Evolutionary conservation across 2,797 vertebrate species (phyloP).

Genomic region (Parambassis ranga): DNA sequence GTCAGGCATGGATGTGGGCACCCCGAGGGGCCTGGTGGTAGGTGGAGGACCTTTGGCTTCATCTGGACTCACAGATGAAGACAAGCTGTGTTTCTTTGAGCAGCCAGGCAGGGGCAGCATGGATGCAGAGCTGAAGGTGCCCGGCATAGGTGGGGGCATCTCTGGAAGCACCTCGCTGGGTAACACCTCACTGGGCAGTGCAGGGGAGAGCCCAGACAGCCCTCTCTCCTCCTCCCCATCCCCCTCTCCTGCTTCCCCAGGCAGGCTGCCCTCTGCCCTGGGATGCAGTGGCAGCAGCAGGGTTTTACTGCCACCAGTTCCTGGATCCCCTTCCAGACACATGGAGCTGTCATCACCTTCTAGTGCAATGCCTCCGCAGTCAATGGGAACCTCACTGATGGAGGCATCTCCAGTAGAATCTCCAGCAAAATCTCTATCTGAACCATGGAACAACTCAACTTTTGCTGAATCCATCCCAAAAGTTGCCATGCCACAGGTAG

Average conservation of each 20-base stretch:
- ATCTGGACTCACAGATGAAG: slow-evolving; percentile 88
- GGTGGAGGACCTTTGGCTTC: slow-evolving; percentile 57
- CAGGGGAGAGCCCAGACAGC: slow-evolving; percentile 80
- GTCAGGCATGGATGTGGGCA: slow-evolving; percentile 76
- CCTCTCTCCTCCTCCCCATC: slow-evolving; percentile 75
- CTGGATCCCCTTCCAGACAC: slow-evolving; percentile 60
- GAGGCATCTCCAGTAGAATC: slow-evolving; percentile 31
- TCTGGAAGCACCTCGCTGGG: slow-evolving; percentile 71
- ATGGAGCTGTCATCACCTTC: slow-evolving; percentile 28
- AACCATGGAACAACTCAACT: slow-evolving; percentile 71
- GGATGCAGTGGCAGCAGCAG: slow-evolving; percentile 68
- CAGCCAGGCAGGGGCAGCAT: slow-evolving; percentile 64
- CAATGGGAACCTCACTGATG: slow-evolving; percentile 25
- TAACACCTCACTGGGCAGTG: slow-evolving; percentile 73
- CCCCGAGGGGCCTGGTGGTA: slow-evolving; percentile 60
- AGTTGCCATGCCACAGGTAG: slow-evolving; percentile 65
- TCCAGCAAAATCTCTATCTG: slow-evolving; percentile 41
- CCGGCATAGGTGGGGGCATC: slow-evolving; percentile 67
- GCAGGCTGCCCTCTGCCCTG: slow-evolving; percentile 50
- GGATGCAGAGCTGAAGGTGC: slow-evolving; percentile 83
- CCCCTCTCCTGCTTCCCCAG: slow-evolving; percentile 74
- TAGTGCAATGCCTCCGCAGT: slow-evolving; percentile 28
- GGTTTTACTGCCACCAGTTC: slow-evolving; percentile 43
- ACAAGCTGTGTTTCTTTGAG: slow-evolving; percentile 91
- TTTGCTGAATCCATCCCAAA: slow-evolving; percentile 57